Evolutionary conservation across 1,140 invertebrate species (phyloP).

Genomic region (Drosophila santomea): DNA sequence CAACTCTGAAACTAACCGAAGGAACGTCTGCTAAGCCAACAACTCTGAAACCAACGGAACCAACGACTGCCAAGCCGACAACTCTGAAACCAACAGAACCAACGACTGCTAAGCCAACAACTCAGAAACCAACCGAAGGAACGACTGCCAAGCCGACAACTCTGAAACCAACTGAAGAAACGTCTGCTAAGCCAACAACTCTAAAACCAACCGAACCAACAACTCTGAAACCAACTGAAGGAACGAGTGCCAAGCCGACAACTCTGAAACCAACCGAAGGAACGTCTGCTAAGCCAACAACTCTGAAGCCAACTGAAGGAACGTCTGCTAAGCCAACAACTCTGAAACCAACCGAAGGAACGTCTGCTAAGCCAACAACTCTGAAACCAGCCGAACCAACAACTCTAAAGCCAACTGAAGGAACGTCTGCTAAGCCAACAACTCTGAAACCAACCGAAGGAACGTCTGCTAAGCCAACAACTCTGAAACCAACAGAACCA

Average conservation of each 20-base stretch:
- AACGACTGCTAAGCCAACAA: neutral
- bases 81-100: neutral
- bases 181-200: neutral
- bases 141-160: neutral
- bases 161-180: neutral
- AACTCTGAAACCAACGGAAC: neutral
- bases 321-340: neutral
- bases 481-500: neutral
- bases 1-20: constrained; percentile 1
- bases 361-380: neutral
- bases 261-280: neutral
- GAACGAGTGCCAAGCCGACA: neutral
- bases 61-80: neutral
- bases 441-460: neutral
- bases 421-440: neutral
- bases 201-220: neutral
- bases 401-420: neutral
- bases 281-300: neutral
- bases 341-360: neutral
- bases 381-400: neutral
- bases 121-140: neutral
- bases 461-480: neutral
- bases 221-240: neutral
- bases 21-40: neutral
- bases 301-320: neutral